Conservation (phyloP, 2,113 vertebrate species). For the Alosa alosa region DNA sequence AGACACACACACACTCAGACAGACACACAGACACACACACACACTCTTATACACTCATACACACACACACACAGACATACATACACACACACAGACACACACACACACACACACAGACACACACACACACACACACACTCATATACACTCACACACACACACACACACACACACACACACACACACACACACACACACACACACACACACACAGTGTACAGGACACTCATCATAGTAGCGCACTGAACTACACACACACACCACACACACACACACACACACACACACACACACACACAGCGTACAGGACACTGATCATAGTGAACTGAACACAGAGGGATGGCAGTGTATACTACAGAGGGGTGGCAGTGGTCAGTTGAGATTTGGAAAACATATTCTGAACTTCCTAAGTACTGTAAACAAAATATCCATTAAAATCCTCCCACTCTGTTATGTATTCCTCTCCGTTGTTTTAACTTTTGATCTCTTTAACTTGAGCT, state of each 20-base stretch:
- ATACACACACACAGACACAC: no score
- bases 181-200: no score
- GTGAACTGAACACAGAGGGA: no score
- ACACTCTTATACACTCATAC: neutral
- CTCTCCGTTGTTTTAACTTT: neutral
- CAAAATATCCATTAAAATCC: neutral
- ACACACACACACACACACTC: no score
- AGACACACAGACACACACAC: neutral
- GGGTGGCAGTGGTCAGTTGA: neutral
- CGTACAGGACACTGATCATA: no score
- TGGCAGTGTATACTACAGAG: no score
- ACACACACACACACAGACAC: neutral
- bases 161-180: conserved; percentile 3
- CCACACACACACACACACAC: no score
- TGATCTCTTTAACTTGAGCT: neutral
- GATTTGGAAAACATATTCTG: no score
- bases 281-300: no score
- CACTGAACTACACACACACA: no score
- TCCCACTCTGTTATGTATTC: neutral
- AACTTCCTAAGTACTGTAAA: neutral
- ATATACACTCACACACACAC: conserved; percentile 2
- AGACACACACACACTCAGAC: no score
- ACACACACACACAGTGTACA: neutral
- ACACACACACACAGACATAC: neutral
- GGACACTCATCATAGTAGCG: neutral